Base-by-base conservation (phyloP, 2,113 vertebrate species). In the Clinocottus analis region DNA sequence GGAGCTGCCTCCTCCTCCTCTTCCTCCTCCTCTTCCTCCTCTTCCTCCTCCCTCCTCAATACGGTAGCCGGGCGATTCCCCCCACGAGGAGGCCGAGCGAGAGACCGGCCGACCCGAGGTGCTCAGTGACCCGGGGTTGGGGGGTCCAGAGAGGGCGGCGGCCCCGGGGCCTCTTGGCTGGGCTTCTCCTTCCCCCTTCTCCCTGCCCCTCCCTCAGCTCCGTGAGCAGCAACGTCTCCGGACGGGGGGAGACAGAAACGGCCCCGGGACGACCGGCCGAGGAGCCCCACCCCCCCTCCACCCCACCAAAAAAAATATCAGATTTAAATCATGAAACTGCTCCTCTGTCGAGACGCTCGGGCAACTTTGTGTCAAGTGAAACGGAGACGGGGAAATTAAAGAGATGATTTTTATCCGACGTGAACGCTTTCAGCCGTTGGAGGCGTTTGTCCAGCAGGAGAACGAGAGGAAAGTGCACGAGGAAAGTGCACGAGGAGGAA, bases 31-130 rank as follows among this genome's bases (percentile, higher is more conserved):
- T n/a, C n/a, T n/a, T n/a, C n/a, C n/a, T n/a, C n/a, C n/a, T n/a
- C n/a, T n/a, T 29, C 71, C 62, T 66, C 49, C 79, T 72, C 78
- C 71, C 47, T 66, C 79, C 83, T 72, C 67, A 17, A 77, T 80
- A 73, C 51, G 27, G 80, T 84, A 79, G 71, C 60, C 61, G 39
- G 84, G 81, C 70, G 29, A 70, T 84, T 83, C 45, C 70, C 85
- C 82, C 89, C n/a, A 85, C 83, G 16, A 87, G 87, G 79, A 90
- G 80, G 67, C 83, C 74, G 87, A 79, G 76, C 16, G 1, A 75
- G 71, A 84, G n/a, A n/a, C 68, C 11, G 75, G 79, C 85, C 90
- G 92, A 92, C 93, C 90, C 62, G 77, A 80, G 91, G 90, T 89
- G 85, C 77, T 82, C 69, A 25, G 70, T 90, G 91, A 93, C 92